Evolutionary conservation across 2,888 invertebrate genomes (phyloP), one percentile per base, ranked within the genome.

Genomic region (Pinctada fucata): DNA sequence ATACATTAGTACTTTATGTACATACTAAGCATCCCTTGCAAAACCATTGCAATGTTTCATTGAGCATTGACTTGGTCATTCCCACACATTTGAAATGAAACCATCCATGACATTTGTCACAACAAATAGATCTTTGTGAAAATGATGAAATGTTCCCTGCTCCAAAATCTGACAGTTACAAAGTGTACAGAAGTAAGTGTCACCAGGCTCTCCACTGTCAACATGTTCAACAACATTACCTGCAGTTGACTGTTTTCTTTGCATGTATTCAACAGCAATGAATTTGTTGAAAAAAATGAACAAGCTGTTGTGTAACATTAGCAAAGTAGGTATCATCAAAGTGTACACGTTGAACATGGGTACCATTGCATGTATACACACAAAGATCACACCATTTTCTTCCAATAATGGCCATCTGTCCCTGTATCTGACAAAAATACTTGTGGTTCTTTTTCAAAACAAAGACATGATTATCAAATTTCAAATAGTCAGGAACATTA

Each of bases 361-460:
- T 67, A 3, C 67, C 67, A 67, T 67, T 67, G 10, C 67, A 67
- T 67, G 67, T 67, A 45, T 67, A 67, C 13, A 67, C 45, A 67
- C 16, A 67, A 16, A 67, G 31, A 45, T 67, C 67, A 67, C 67
- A 67, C 16, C 45, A 67, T 31, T 2, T 8, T 67, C 67, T 67
- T 8, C 10, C 10, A 5, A 10, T 76, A 31, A 81, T 65, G 13
- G 78, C 78, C 68, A 79, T 58, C 68, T 79, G 78, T 5, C 71
- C 78, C 51, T 81, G 78, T 31, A 81, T 49, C 58, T 79, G 81
- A 13, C 48, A 52, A 58, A 51, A 77, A 48, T 78, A 49, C 3
- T 49, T 45, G 45, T 78, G 78, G n/a, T 67, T 67, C 49, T 73
- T 52, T 48, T 77, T 72, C 52, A 77, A 16, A 45, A 13, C 49